phyloP scores from a whole-genome alignment of 2,888 invertebrate genomes.

The Diadromus collaris region DNA sequence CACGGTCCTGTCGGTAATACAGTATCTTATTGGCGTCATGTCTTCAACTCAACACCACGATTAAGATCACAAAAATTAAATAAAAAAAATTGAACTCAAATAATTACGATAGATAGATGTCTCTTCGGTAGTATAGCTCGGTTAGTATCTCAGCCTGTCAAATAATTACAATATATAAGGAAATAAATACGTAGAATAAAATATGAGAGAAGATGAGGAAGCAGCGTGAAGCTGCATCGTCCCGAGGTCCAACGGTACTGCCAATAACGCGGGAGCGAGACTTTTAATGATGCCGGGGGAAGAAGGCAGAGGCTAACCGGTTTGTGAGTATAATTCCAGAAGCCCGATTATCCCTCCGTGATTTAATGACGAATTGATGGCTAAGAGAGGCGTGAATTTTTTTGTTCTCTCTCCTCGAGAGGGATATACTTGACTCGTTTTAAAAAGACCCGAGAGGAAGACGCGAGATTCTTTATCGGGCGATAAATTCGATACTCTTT shows the following conservation, averaged over 20 bases:
- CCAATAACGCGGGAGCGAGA: slow-evolving; percentile 37
- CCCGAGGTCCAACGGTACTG: slow-evolving; percentile 15
- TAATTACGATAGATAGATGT: too few relatives aligned
- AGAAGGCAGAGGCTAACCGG: slow-evolving; percentile 63
- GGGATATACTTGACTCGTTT: slow-evolving; percentile 20
- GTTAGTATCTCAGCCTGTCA: too few relatives aligned
- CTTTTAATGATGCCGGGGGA: slow-evolving; percentile 23
- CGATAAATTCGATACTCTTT: slow-evolving; percentile 27
- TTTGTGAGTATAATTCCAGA: slow-evolving; percentile 69
- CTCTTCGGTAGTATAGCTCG: too few relatives aligned
- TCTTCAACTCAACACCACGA: slow-evolving; percentile 8
- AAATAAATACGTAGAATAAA: slow-evolving; percentile 12
- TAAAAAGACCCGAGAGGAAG: slow-evolving; percentile 3
- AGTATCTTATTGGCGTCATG: neutral
- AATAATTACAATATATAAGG: too few relatives aligned
- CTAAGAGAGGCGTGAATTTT: neutral
- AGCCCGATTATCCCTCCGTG: slow-evolving; percentile 64
- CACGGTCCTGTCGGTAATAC: neutral
- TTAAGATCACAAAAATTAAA: neutral
- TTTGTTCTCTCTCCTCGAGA: slow-evolving; percentile 3
- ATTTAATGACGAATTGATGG: slow-evolving; percentile 61
- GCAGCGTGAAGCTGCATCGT: slow-evolving; percentile 11
- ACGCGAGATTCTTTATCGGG: neutral
- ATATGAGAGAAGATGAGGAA: slow-evolving; percentile 21
- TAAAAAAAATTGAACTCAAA: too few relatives aligned